phyloP scores from a whole-genome alignment of 2,113 vertebrate genomes.

The Bambusicola thoracicus region DNA sequence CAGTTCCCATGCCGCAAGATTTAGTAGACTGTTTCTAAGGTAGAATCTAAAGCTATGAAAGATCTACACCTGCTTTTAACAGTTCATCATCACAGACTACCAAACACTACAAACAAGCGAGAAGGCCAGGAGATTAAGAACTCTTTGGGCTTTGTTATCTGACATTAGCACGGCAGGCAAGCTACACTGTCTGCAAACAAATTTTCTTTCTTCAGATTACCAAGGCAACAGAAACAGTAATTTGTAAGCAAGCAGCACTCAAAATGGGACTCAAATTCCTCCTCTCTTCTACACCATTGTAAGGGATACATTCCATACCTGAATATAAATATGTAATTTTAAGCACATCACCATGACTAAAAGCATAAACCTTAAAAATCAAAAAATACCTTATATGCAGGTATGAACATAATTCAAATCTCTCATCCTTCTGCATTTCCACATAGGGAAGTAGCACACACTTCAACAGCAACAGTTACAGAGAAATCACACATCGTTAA shows the following conservation, averaged over 20 bases:
- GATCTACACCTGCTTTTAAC: constrained; percentile 19
- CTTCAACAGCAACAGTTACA: neutral
- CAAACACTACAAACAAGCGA: constrained; percentile 48
- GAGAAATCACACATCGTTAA: neutral
- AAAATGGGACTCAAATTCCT: neutral
- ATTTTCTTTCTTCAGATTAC: constrained; percentile 41
- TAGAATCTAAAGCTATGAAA: neutral
- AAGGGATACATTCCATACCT: neutral
- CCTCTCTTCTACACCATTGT: neutral
- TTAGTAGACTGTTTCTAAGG: neutral
- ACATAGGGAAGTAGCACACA: constrained; percentile 29
- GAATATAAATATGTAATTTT: neutral
- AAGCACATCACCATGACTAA: neutral
- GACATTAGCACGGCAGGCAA: neutral
- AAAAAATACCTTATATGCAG: neutral
- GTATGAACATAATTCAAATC: neutral
- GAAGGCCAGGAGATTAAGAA: constrained; percentile 22
- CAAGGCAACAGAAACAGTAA: constrained; percentile 28
- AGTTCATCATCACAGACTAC: constrained; percentile 45
- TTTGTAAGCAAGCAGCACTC: constrained; percentile 46
- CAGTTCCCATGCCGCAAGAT: neutral
- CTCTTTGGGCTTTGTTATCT: constrained; percentile 14
- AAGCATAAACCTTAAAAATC: neutral
- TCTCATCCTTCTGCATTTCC: constrained; percentile 26
- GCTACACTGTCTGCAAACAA: constrained; percentile 4